phyloP scores from a whole-genome alignment of 2,888 invertebrate genomes.

The Macrosiphum euphorbiae region DNA sequence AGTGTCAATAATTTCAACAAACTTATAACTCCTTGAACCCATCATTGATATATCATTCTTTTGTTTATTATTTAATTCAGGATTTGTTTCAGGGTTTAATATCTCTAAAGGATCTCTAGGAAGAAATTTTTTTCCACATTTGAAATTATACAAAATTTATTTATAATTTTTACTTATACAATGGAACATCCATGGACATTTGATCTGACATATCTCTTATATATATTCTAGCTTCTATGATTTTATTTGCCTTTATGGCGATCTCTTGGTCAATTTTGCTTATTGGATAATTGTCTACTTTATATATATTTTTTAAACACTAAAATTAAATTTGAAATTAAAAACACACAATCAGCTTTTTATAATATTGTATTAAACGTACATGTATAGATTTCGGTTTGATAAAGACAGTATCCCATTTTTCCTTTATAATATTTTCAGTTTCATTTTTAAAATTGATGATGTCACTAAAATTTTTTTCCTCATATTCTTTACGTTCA shows the following conservation, averaged over 20 bases:
- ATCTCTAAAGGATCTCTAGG: background rate
- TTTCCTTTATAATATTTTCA: slow-evolving; percentile 30
- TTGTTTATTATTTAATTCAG: background rate
- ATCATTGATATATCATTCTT: background rate
- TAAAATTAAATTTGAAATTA: background rate
- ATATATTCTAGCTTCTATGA: slow-evolving; percentile 32
- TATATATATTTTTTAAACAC: slow-evolving; percentile 40
- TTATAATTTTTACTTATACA: background rate
- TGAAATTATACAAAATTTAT: background rate
- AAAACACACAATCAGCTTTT: background rate
- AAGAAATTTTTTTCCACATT: background rate
- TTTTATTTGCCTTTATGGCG: slow-evolving; percentile 5
- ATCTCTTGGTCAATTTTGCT: slow-evolving; percentile 18
- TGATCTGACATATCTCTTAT: background rate
- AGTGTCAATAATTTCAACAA: background rate
- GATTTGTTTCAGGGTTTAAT: background rate
- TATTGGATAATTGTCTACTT: slow-evolving; percentile 53
- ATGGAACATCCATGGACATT: background rate
- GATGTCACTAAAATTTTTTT: slow-evolving; percentile 10
- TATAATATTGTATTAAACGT: background rate
- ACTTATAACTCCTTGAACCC: slow-evolving; percentile 56
- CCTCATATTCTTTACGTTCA: slow-evolving; percentile 38
- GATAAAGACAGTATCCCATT: slow-evolving; percentile 22
- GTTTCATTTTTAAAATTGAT: slow-evolving; percentile 28
- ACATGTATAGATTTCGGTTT: slow-evolving; percentile 50